phyloP scores from a whole-genome alignment of 1,140 invertebrate species.

The Sarcophaga peregrina region DNA sequence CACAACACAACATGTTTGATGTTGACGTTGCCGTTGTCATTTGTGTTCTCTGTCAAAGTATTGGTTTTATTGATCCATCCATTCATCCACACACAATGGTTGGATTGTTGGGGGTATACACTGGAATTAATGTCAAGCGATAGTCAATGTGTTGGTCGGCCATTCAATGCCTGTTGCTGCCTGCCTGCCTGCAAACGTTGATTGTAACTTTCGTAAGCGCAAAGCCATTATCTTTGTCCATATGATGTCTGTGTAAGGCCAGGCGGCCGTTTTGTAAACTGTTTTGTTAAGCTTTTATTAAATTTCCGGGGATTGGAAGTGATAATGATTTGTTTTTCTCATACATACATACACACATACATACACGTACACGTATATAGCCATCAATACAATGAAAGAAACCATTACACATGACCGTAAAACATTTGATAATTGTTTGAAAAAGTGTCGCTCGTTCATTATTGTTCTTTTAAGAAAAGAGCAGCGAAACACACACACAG shows the following conservation, averaged over 20 bases:
- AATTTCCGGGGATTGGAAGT: constrained; percentile 26
- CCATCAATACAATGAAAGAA: background rate
- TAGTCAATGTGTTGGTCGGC: background rate
- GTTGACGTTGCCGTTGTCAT: background rate
- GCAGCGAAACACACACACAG: too few relatives aligned
- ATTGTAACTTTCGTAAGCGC: background rate
- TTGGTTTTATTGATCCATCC: too few relatives aligned
- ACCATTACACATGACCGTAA: too few relatives aligned
- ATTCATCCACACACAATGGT: too few relatives aligned
- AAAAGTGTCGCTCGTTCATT: background rate
- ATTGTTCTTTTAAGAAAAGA: too few relatives aligned
- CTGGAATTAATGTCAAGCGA: background rate
- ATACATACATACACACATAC: background rate
- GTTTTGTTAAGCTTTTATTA: constrained; percentile 19
- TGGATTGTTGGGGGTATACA: background rate
- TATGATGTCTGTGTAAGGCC: too few relatives aligned
- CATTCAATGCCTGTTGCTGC: background rate
- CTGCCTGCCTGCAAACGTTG: background rate
- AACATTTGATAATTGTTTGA: background rate
- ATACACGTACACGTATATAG: too few relatives aligned
- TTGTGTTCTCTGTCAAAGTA: background rate
- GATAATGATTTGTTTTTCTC: background rate
- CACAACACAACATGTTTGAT: background rate
- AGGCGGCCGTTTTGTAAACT: background rate
- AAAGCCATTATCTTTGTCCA: too few relatives aligned